phyloP scores from a whole-genome alignment of 2,888 invertebrate genomes.

The Xanthorhoe spadicearia region DNA sequence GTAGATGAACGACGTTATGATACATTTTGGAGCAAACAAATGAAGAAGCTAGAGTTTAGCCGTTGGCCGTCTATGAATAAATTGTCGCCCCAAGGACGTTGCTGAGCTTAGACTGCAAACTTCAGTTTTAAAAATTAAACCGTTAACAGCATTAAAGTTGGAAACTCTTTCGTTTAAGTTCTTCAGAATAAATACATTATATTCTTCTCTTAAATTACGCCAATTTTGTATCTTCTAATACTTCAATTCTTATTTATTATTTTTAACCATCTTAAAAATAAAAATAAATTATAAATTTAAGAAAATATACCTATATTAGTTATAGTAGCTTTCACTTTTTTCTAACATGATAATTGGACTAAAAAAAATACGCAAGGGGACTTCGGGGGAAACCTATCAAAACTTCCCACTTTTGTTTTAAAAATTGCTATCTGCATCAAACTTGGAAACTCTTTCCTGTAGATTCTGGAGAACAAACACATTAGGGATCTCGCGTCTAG shows the following conservation, averaged over 20 bases:
- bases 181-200: conserved; percentile 71
- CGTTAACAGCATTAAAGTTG: conserved; percentile 56
- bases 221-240: too few species aligned
- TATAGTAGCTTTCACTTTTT: too few species aligned
- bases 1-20: conserved; percentile 10
- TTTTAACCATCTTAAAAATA: too few species aligned
- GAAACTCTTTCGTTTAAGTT: conserved; percentile 53
- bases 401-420: conserved; percentile 19
- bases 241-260: too few species aligned
- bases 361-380: neutral
- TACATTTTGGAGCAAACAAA: conserved; percentile 18
- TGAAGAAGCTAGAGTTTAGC: conserved; percentile 14
- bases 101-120: conserved; percentile 36
- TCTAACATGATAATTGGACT: too few species aligned
- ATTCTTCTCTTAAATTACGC: too few species aligned
- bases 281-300: too few species aligned
- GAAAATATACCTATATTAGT: too few species aligned
- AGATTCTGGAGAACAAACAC: conserved; percentile 68
- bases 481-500: conserved; percentile 64
- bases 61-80: conserved; percentile 31
- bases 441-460: conserved; percentile 57
- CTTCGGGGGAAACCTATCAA: neutral
- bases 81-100: conserved; percentile 39
- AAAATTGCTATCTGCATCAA: conserved; percentile 52
- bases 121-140: conserved; percentile 30